These are phyloP conservation scores for Drosophila pullipes DNA, from an alignment of 2,888 invertebrate genomes.

Conservation along the genomic window DNA sequence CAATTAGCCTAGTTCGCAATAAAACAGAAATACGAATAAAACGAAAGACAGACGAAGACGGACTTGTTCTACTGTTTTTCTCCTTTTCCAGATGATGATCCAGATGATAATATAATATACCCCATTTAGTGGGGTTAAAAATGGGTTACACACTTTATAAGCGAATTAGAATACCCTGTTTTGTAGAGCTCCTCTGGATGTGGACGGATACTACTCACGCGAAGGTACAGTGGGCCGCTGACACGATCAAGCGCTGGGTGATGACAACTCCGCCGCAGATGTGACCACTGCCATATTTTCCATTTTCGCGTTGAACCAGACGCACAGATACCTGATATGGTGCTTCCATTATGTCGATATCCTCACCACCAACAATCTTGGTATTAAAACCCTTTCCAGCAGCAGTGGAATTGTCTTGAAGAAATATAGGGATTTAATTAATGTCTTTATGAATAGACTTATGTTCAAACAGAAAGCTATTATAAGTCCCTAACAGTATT, in stretches of 20 bases:
- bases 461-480: neutral
- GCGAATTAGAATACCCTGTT: neutral
- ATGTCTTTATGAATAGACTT: neutral
- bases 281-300: slow-evolving; percentile 71
- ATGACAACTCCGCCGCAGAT: slow-evolving; percentile 78
- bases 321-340: slow-evolving; percentile 78
- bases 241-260: slow-evolving; percentile 66
- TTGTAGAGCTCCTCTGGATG: too few relatives aligned
- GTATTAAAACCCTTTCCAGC: slow-evolving; percentile 69
- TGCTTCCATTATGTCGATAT: slow-evolving; percentile 42
- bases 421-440: neutral
- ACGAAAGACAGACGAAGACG: too few relatives aligned
- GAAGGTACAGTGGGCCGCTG: slow-evolving; percentile 75
- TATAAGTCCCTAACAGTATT: neutral
- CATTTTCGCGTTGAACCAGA: slow-evolving; percentile 42
- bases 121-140: neutral
- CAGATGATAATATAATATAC: neutral
- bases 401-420: neutral
- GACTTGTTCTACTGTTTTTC: too few relatives aligned
- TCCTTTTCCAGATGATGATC: neutral
- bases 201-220: slow-evolving; percentile 34
- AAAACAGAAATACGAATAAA: neutral
- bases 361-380: slow-evolving; percentile 75
- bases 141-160: neutral
- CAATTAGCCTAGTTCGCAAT: neutral